These are phyloP conservation scores for Python bivittatus DNA, from an alignment of 2,113 vertebrate genomes.

Conservation along the genomic window DNA sequence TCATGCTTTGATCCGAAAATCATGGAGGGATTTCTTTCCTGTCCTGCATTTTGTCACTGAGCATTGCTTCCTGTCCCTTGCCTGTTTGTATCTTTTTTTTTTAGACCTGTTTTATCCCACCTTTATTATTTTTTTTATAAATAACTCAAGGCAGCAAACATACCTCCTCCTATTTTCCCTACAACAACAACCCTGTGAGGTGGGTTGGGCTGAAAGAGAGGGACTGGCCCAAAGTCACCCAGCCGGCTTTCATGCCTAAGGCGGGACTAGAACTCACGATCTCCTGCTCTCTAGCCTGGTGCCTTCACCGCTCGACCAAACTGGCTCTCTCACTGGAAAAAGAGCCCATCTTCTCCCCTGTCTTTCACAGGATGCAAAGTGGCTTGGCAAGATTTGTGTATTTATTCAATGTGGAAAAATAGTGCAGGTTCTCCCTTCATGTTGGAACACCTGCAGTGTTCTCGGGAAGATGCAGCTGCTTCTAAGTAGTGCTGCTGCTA, in stretches of 20 bases:
- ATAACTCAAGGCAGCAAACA: no score
- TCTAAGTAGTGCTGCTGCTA: neutral
- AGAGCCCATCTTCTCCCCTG: neutral
- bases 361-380: neutral
- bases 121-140: no score
- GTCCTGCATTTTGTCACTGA: neutral
- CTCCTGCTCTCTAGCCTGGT: no score
- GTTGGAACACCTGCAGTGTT: neutral
- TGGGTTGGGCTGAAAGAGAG: no score
- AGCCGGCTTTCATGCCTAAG: no score
- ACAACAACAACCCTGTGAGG: no score
- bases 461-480: neutral
- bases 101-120: no score
- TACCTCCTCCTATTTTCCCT: no score
- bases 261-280: no score
- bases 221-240: no score
- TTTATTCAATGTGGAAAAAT: neutral
- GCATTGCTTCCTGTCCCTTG: neutral
- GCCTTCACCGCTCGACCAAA: no score
- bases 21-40: neutral
- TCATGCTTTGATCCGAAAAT: neutral
- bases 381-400: neutral
- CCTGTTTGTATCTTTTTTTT: neutral
- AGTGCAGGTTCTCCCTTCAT: neutral
- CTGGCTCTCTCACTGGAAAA: no score